Percentiles rank a stretch among this genome's conserved stretches.
Conservation (phyloP, 92 coral and sea anemone species). For the Pocillopora grandis region DNA sequence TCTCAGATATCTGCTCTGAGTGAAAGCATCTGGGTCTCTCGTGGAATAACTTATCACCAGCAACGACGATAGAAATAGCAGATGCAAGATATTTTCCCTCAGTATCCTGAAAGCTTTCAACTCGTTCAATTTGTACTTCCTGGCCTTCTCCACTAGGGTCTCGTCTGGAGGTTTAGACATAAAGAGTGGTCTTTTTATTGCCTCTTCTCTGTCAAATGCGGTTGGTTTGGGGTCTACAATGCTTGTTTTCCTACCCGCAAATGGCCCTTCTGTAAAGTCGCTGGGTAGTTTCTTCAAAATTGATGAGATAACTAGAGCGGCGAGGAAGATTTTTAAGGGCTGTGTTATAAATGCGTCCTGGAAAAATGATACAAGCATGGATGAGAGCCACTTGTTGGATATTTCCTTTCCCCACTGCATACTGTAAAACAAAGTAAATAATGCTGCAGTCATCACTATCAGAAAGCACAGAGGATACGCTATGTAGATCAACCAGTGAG, state of each 20-base stretch:
- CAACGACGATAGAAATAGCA: slow-evolving; percentile 54
- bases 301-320: slow-evolving; percentile 43
- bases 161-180: slow-evolving; percentile 56
- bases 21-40: slow-evolving; percentile 66
- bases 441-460: slow-evolving; percentile 43
- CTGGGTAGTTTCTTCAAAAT: slow-evolving; percentile 51
- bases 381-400: slow-evolving; percentile 68
- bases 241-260: not conserved
- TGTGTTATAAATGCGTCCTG: slow-evolving; percentile 70
- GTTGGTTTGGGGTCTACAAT: not conserved
- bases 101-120: slow-evolving; percentile 54
- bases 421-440: slow-evolving; percentile 75
- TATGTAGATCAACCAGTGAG: slow-evolving; percentile 68
- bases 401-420: slow-evolving; percentile 74
- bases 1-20: slow-evolving; percentile 47
- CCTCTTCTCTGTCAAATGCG: slow-evolving; percentile 1
- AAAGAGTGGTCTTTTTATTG: not conserved
- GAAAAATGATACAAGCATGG: slow-evolving; percentile 67
- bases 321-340: slow-evolving; percentile 40
- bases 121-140: slow-evolving; percentile 62
- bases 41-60: slow-evolving; percentile 64
- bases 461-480: slow-evolving; percentile 58
- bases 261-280: slow-evolving; percentile 29
- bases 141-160: slow-evolving; percentile 55
- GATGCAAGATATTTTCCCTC: slow-evolving; percentile 62